Conservation (phyloP, 2,797 vertebrate genomes). For the Kryptolebias ocellatus region DNA sequence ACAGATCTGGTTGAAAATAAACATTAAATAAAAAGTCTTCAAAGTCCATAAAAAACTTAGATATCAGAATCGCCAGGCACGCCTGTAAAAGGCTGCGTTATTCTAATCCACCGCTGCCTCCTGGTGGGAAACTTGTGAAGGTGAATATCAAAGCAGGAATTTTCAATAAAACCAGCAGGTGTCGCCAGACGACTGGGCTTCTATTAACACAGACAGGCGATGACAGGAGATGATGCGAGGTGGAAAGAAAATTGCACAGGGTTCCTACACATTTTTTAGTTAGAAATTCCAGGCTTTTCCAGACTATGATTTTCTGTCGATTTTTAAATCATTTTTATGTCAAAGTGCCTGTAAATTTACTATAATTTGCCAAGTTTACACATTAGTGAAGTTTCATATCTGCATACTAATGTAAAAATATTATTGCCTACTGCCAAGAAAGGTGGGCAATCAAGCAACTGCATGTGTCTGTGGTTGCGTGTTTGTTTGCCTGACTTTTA, state of each 20-base stretch:
- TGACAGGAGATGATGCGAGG: conserved; percentile 43
- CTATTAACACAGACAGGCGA: not conserved
- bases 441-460: no score
- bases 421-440: no score
- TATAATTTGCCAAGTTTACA: no score
- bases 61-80: not conserved
- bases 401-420: no score
- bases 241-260: not conserved
- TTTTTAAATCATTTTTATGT: no score
- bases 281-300: no score
- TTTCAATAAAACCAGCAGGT: conserved; percentile 25
- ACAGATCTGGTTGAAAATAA: not conserved
- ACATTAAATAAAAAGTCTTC: not conserved
- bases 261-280: no score
- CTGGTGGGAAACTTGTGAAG: not conserved
- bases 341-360: no score
- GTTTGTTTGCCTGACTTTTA: no score
- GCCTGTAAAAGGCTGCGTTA: not conserved
- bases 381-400: no score
- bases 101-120: conserved; percentile 32
- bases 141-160: not conserved
- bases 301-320: no score
- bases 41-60: not conserved
- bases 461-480: no score
- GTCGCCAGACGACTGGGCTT: conserved; percentile 27